Evolutionary conservation across 2,113 vertebrate species (phyloP), one percentile per base, ranked within the genome.

Genomic region (Hypomesus transpacificus): DNA sequence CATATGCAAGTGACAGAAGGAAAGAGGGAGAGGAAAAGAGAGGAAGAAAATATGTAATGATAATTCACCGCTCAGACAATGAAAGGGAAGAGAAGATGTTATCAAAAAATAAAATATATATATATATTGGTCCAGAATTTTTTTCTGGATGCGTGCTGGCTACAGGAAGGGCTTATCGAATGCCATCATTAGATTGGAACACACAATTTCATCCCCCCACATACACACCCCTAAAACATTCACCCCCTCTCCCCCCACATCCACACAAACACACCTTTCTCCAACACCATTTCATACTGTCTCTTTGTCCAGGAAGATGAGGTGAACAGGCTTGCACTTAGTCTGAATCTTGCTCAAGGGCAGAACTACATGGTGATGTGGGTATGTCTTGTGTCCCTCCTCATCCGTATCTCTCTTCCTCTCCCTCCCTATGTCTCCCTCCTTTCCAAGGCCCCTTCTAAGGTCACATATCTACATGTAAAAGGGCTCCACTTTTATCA

Each of bases 221-320:
- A 17, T 60, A 71, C 69, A 76, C 56, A 59, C 61, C 54, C 34
- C 18, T 26, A 31, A 53, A 16, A 8, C 60, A 52, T 70, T 31
- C 22, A 60, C 67, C 13, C 62, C 39, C 82, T 81, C 79, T 73
- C 77, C 85, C 85, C 90, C 53, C 66, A 54, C 66, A 26, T 20
- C 60, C 66, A 28, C 66, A 54, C 53, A 68, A 69, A 53, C 52
- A 68, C 52, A 56, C 22, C 22, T 26, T 17, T 52, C 90, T 89
- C 88, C 91, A 92, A 92, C 91, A 91, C 90, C 91, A 93, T 95
- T 94, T 94, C 93, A 95, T 95, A 93, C 93, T 93, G 90, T 91
- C 92, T 92, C 94, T 93, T 93, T 91, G 92, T 88, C 91, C 91
- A 91, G 31, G 93, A 93, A 94, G 91, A 92, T 87, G 90, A 93